phyloP scores from a whole-genome alignment of 2,113 vertebrate genomes.

The Motacilla alba region DNA sequence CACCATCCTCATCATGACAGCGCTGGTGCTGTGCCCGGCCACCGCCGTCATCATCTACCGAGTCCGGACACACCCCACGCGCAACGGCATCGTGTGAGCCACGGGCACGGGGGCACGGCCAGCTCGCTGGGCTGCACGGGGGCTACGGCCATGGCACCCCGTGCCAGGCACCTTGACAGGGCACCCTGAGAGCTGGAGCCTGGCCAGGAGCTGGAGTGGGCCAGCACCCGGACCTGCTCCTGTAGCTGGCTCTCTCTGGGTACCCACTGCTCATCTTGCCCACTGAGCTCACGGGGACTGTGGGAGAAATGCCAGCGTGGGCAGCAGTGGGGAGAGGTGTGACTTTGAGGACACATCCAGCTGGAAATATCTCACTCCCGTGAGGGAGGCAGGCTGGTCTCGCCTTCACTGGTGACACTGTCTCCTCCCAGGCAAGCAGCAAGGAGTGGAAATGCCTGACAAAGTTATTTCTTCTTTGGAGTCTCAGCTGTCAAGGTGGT shows the following conservation, averaged over 20 bases:
- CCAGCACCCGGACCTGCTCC: not conserved
- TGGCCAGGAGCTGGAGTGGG: not conserved
- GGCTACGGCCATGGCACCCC: not conserved
- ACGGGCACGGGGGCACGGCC: accelerated
- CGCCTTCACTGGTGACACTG: accelerated
- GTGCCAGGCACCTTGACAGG: accelerated
- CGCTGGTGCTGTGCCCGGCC: constrained; percentile 76
- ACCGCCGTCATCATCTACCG: constrained; percentile 76
- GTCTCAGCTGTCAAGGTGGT: not conserved
- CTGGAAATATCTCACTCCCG: accelerated
- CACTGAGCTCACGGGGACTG: accelerated
- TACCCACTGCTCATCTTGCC: not conserved
- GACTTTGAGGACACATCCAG: not conserved
- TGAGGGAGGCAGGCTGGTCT: not conserved
- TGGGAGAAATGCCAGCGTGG: not conserved
- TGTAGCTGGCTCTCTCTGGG: accelerated
- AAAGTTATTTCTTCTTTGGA: not conserved
- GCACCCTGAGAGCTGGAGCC: not conserved
- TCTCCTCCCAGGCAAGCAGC: not conserved
- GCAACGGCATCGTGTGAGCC: constrained; percentile 64
- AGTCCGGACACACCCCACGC: constrained; percentile 71
- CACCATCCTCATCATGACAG: constrained; percentile 80
- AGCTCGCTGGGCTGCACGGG: not conserved
- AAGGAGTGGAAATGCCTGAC: not conserved
- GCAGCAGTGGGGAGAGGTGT: not conserved